Evolutionary conservation across 2,888 invertebrate species (phyloP).

Genomic region (Caenorhabditis uteleia): DNA sequence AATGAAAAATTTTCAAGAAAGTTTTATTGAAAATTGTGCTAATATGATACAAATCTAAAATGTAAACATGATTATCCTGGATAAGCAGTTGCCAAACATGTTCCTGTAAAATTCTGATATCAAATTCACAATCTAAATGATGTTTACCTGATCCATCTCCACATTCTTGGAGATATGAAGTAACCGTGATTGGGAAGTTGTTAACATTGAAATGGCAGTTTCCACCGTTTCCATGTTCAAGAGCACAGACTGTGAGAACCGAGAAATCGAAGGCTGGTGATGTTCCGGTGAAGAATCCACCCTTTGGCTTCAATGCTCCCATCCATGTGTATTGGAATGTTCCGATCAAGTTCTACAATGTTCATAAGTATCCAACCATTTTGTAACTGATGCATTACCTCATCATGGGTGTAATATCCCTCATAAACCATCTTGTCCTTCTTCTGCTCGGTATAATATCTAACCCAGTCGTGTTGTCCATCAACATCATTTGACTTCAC

Average conservation of each 20-base stretch:
- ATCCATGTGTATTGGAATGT: conserved; percentile 68
- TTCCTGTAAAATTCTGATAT: conserved; percentile 7
- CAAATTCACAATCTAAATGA: neutral
- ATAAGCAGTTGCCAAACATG: conserved; percentile 60
- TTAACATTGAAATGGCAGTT: conserved; percentile 59
- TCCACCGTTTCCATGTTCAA: conserved; percentile 59
- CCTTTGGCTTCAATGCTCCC: conserved; percentile 55
- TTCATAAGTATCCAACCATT: conserved; percentile 7
- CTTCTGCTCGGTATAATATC: conserved; percentile 65
- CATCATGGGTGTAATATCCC: conserved; percentile 62
- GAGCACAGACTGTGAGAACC: conserved; percentile 61
- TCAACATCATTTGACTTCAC: conserved; percentile 52
- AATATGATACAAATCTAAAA: neutral
- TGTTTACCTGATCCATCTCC: conserved; percentile 43
- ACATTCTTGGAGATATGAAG: conserved; percentile 60
- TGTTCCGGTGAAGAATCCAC: conserved; percentile 66
- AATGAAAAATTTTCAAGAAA: neutral
- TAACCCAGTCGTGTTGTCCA: conserved; percentile 68
- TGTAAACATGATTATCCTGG: conserved; percentile 26
- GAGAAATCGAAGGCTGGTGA: conserved; percentile 69
- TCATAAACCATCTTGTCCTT: conserved; percentile 64
- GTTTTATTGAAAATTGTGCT: neutral
- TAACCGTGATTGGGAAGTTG: conserved; percentile 50
- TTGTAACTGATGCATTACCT: too few relatives aligned
- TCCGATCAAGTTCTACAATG: conserved; percentile 63